Evolutionary conservation across 2,888 invertebrate species (phyloP).

Genomic region (Tiliacea citrago): DNA sequence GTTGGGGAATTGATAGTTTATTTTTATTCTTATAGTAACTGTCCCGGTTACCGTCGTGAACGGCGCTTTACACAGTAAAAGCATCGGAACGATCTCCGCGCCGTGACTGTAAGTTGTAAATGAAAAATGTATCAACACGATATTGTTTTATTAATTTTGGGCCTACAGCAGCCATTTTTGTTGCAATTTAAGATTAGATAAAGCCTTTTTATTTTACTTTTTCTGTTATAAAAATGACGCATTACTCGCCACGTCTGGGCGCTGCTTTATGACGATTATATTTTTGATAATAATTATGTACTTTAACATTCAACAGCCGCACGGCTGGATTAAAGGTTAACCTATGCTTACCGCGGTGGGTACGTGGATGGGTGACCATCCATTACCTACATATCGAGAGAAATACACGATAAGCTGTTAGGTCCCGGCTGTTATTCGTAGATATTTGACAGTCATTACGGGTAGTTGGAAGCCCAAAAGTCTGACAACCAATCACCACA

Average conservation of each 20-base stretch:
- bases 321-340: neutral
- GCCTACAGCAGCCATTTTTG: constrained; percentile 46
- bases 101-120: constrained; percentile 65
- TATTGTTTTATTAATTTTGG: constrained; percentile 66
- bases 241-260: neutral
- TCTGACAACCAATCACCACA: no score
- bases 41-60: constrained; percentile 3
- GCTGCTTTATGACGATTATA: neutral
- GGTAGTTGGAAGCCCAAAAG: neutral
- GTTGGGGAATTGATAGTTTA: no score
- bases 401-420: neutral
- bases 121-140: constrained; percentile 67
- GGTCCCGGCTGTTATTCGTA: neutral
- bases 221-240: neutral
- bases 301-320: neutral
- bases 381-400: neutral
- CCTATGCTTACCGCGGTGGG: neutral
- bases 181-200: constrained; percentile 29
- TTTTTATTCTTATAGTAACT: neutral
- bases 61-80: constrained; percentile 68
- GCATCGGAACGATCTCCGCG: constrained; percentile 54
- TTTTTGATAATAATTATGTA: neutral
- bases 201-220: constrained; percentile 11
- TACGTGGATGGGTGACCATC: neutral
- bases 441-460: neutral